A percentile compares a stretch with the other conserved stretches of the same genome.
Conservation (phyloP, 2,113 vertebrate genomes). For the Chamaetylas fuelleborni region DNA sequence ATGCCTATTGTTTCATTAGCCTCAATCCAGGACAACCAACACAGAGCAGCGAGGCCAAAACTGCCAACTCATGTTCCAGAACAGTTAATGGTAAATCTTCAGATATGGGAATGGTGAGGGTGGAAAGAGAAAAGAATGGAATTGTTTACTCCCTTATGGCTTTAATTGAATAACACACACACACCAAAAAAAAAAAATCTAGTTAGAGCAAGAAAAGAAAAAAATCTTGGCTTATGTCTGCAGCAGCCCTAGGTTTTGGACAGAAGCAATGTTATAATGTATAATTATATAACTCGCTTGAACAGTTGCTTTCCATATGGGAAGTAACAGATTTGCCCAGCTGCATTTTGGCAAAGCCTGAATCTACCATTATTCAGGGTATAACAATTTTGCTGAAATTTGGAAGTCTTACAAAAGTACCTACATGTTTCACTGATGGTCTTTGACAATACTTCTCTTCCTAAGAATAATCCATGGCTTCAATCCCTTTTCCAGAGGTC, state of each 20-base stretch:
- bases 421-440: slow-evolving; percentile 24
- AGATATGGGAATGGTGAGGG: not conserved
- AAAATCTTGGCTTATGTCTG: slow-evolving; percentile 43
- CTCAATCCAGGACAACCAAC: not conserved
- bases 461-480: not conserved
- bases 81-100: not conserved
- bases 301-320: slow-evolving; percentile 74
- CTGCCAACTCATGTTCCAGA: not conserved
- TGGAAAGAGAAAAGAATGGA: not conserved
- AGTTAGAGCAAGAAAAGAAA: slow-evolving; percentile 20
- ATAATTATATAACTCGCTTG: slow-evolving; percentile 67
- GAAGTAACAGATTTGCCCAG: slow-evolving; percentile 67
- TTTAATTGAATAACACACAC: slow-evolving; percentile 30
- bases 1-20: not conserved
- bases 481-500: not conserved
- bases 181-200: not conserved
- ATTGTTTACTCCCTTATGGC: slow-evolving; percentile 14
- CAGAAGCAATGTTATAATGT: slow-evolving; percentile 55
- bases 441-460: slow-evolving; percentile 23
- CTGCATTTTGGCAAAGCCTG: slow-evolving; percentile 62
- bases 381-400: slow-evolving; percentile 57
- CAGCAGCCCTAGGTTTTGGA: slow-evolving; percentile 43
- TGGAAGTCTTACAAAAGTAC: slow-evolving; percentile 54
- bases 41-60: slow-evolving; percentile 2
- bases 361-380: slow-evolving; percentile 52